Conservation (phyloP, 1,140 invertebrate genomes). For the Drosophila punjabiensis region DNA sequence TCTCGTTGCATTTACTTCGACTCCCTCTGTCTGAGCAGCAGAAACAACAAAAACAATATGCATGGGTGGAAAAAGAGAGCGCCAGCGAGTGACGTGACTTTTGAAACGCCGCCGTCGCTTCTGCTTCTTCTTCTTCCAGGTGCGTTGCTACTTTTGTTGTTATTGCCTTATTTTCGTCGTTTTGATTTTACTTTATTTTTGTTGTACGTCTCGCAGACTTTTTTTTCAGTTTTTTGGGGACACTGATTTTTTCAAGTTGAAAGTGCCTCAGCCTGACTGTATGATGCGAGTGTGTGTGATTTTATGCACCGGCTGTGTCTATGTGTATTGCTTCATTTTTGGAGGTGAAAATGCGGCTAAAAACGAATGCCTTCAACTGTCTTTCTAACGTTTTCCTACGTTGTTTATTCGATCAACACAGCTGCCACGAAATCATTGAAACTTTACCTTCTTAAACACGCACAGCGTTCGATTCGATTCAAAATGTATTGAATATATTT, state of each 20-base stretch:
- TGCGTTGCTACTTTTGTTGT: conserved; percentile 37
- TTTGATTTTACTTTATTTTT: conserved; percentile 10
- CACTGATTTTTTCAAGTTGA: conserved; percentile 57
- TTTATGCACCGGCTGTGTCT: conserved; percentile 37
- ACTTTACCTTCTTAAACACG: conserved; percentile 31
- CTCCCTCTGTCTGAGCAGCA: conserved; percentile 8
- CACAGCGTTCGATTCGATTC: conserved; percentile 8
- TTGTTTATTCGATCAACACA: conserved; percentile 24
- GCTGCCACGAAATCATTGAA: conserved; percentile 16
- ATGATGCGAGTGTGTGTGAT: conserved; percentile 4
- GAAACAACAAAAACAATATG: conserved; percentile 25
- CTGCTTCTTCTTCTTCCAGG: conserved; percentile 48
- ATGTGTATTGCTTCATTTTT: conserved; percentile 16
- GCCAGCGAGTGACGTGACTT: conserved; percentile 63
- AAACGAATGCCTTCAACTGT: conserved; percentile 4
- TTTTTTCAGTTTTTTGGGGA: conserved; percentile 57
- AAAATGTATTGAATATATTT: conserved; percentile 2
- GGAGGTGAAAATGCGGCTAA: conserved; percentile 31
- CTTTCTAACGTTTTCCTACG: neutral
- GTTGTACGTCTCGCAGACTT: conserved; percentile 11
- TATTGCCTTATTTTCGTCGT: conserved; percentile 33
- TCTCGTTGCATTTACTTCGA: conserved; percentile 54
- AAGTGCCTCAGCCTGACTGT: conserved; percentile 32
- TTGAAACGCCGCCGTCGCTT: conserved; percentile 34
- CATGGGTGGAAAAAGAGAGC: conserved; percentile 43